Conservation (phyloP, 2,113 vertebrate genomes). For the Mugil cephalus region DNA sequence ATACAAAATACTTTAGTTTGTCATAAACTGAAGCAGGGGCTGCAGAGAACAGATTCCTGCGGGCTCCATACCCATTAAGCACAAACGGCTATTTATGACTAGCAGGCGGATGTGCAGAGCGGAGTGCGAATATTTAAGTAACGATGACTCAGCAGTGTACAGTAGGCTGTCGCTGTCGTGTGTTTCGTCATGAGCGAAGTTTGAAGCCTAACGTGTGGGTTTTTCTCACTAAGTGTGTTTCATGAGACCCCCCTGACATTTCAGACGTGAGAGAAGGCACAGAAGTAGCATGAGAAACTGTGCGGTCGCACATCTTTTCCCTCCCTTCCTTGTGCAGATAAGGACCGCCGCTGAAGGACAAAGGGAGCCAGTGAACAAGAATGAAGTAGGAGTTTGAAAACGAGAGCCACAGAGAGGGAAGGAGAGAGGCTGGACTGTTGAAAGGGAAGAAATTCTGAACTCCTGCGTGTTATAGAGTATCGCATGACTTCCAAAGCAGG, state of each 20-base stretch:
- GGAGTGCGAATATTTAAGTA: slow-evolving; percentile 8
- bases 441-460: slow-evolving; percentile 48
- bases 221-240: background rate
- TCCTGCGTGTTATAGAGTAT: slow-evolving; percentile 44
- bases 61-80: background rate
- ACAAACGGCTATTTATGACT: slow-evolving; percentile 1
- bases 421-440: slow-evolving; percentile 24
- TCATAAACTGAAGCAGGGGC: background rate
- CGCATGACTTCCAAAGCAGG: slow-evolving; percentile 58
- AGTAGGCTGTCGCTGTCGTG: background rate
- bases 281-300: background rate
- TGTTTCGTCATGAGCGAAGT: background rate
- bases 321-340: slow-evolving; percentile 5
- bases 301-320: slow-evolving; percentile 6
- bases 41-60: background rate
- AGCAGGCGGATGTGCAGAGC: background rate
- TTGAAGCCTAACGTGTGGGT: too few relatives aligned
- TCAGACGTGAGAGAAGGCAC: background rate
- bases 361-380: slow-evolving; percentile 54
- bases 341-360: slow-evolving; percentile 11
- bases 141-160: slow-evolving; percentile 14
- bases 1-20: background rate
- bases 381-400: slow-evolving; percentile 44
- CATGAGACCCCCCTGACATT: slow-evolving; percentile 10
- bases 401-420: slow-evolving; percentile 2